Base-by-base conservation (phyloP, 2,888 invertebrate genomes). In the Aproaerema taeniolella region DNA sequence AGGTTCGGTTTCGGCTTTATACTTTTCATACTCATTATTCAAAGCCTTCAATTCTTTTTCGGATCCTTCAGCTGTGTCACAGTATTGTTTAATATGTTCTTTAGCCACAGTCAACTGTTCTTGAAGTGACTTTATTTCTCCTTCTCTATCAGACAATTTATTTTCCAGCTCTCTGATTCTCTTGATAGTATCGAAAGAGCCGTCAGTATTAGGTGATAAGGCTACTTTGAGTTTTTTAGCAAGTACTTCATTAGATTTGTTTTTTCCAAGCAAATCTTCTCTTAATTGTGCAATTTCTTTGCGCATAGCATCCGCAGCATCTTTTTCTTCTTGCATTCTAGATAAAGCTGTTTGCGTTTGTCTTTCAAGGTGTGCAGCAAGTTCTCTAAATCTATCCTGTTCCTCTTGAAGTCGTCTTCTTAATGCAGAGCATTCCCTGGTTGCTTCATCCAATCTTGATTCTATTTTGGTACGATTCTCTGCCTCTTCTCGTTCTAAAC, bases 31-130 rank as follows among this genome's bases (percentile, higher is more conserved):
- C 50, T 89, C 88, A 41, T 86, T 83, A 38, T 89, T 88, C 2
- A 92, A 72, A 42, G 88, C 86, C 68, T 91, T 91, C 33, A 95
- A 79, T 76, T 95, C 94, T 41, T 90, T 91, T 72, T 97, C 96
- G 11, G 95, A 90, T 46, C 91, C 90, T 67, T 95, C 93, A 0
- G 96, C 92, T 53, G 97, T 92, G 53, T 92, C 91, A 62, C 92
- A 93, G 74, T 95, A 96, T 65, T 97, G 95, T 53, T 93, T 92
- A 8, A 92, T 90, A 57, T 95, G 94, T 58, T 93, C 91, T 54
- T 91, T 91, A 1, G 93, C 88, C 26, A 91, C 88, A 53, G 88
- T 89, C 35, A 97, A 69, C 73, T 96, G 94, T 54, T 91, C 91
- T 50, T 89, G 88, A 1, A 95, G 73, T 0, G 91, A 89, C 50